Conservation (phyloP, 2,797 vertebrate species). For the Rhynchonycteris naso region DNA sequence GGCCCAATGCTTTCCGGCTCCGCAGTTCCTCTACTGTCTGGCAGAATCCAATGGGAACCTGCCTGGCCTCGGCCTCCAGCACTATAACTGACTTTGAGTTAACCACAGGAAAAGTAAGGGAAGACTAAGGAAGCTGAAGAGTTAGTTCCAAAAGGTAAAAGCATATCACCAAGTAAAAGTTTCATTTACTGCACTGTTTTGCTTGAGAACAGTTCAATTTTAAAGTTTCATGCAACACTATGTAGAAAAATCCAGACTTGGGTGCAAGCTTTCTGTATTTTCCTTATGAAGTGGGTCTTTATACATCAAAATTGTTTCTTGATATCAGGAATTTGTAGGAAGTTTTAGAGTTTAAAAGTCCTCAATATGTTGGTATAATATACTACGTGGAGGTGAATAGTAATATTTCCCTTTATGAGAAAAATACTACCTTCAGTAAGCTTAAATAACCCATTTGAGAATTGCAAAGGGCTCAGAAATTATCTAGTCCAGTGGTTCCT, state of each 20-base stretch:
- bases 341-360: not conserved
- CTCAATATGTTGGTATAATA: not conserved
- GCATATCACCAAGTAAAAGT: not conserved
- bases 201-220: not conserved
- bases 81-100: not conserved
- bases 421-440: not conserved
- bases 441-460: conserved; percentile 18
- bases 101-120: not conserved
- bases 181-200: not conserved
- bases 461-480: not conserved
- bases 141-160: not conserved
- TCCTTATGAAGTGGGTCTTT: not conserved
- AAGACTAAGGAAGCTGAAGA: not conserved
- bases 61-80: no score
- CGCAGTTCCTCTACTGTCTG: no score
- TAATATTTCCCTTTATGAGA: not conserved
- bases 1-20: no score
- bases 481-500: not conserved
- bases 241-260: not conserved
- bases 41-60: no score
- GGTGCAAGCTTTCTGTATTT: not conserved
- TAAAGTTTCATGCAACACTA: not conserved
- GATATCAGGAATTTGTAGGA: not conserved
- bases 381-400: not conserved
- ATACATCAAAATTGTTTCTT: not conserved